A percentile compares a stretch with the other conserved stretches of the same genome.
Conservation (phyloP, 2,888 invertebrate species). For the Argyra leucocephala region DNA sequence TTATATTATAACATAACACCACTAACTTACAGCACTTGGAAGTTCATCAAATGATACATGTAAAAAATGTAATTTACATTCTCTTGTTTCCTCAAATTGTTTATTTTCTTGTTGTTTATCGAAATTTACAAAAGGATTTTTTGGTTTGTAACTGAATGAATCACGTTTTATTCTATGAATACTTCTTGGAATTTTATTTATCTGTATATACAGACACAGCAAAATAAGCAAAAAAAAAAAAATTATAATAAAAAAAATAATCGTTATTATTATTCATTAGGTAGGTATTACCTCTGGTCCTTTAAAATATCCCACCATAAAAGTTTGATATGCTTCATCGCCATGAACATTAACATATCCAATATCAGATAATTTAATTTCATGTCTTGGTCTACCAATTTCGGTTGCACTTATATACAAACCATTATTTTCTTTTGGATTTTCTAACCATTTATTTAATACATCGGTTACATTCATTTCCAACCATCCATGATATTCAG, state of each 20-base stretch:
- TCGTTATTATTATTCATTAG: too few relatives aligned
- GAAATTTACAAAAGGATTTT: background rate
- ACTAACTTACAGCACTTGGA: background rate
- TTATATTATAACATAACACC: background rate
- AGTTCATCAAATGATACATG: background rate
- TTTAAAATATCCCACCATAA: constrained; percentile 83
- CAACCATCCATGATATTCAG: constrained; percentile 73
- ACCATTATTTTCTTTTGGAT: constrained; percentile 72
- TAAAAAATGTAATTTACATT: constrained; percentile 6
- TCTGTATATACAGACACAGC: background rate
- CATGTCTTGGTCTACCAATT: constrained; percentile 62
- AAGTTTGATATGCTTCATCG: constrained; percentile 76
- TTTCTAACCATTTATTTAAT: constrained; percentile 61
- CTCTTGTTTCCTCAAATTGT: background rate
- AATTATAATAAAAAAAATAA: too few relatives aligned
- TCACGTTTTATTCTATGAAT: background rate
- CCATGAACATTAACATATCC: constrained; percentile 70
- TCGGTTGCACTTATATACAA: constrained; percentile 73
- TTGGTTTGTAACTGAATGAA: background rate
- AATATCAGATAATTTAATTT: constrained; percentile 73
- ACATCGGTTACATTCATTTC: constrained; percentile 75
- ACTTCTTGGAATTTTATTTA: background rate
- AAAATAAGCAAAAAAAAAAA: too few relatives aligned
- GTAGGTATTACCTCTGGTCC: constrained; percentile 49
- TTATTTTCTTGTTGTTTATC: background rate